Conservation (phyloP, 2,113 vertebrate species). For the Rhizomys pruinosus region DNA sequence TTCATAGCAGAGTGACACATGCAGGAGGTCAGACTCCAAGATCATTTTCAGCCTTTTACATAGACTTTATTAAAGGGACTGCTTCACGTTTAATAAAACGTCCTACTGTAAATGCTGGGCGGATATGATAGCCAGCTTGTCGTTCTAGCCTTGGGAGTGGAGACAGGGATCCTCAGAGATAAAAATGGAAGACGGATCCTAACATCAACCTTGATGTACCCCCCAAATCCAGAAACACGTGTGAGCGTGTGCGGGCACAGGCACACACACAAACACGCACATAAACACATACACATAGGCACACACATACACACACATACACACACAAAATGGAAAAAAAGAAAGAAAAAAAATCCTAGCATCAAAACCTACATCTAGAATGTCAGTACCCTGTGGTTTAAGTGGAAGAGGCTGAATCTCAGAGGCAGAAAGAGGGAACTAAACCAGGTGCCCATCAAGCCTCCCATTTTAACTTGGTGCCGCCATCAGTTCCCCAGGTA, state of each 20-base stretch:
- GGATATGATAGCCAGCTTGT: too few species aligned
- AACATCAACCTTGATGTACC: too few species aligned
- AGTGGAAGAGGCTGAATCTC: not conserved
- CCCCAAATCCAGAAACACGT: too few species aligned
- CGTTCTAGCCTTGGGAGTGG: too few species aligned
- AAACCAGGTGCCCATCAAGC: not conserved
- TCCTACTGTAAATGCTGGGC: not conserved
- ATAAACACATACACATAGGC: too few species aligned
- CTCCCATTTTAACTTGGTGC: not conserved
- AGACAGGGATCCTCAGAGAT: too few species aligned
- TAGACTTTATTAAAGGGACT: constrained; percentile 26
- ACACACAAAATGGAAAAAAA: not conserved
- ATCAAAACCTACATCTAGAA: not conserved
- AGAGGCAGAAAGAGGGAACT: not conserved
- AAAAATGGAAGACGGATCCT: too few species aligned
- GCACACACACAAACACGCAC: not conserved
- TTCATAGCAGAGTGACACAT: not conserved
- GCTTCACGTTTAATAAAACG: not conserved
- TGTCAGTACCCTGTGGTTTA: not conserved
- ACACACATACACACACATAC: not conserved
- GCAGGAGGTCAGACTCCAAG: not conserved
- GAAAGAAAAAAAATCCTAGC: not conserved
- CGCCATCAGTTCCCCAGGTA: not conserved
- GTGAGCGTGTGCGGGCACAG: too few species aligned
- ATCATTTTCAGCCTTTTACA: not conserved